These are phyloP conservation scores for Mylabris phalerata DNA, from an alignment of 1,140 invertebrate genomes.

Conservation along the genomic window DNA sequence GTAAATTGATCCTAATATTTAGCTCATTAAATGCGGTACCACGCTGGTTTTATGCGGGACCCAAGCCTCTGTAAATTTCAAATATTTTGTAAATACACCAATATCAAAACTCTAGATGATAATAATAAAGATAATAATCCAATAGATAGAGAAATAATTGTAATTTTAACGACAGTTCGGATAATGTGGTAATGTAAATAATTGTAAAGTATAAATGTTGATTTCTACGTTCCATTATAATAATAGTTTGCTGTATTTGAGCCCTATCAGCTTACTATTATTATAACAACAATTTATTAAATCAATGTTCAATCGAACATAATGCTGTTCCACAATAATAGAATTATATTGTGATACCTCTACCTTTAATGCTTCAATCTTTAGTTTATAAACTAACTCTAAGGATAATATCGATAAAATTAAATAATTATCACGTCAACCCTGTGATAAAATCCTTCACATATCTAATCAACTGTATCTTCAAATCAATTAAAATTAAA, in stretches of 20 bases:
- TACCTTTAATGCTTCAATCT: slow-evolving; percentile 8
- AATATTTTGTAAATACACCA: slow-evolving; percentile 14
- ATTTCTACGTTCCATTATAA: background rate
- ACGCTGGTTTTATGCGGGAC: slow-evolving; percentile 17
- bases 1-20: slow-evolving; percentile 4
- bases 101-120: background rate
- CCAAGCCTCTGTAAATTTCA: slow-evolving; percentile 16
- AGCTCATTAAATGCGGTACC: slow-evolving; percentile 5
- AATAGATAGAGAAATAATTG: background rate
- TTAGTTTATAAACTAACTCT: background rate
- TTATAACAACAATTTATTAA: no score
- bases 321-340: slow-evolving; percentile 15
- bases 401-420: background rate
- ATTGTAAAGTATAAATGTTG: slow-evolving; percentile 5
- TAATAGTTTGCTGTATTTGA: slow-evolving; percentile 16
- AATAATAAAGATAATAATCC: background rate
- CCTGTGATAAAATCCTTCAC: slow-evolving; percentile 16
- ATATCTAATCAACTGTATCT: slow-evolving; percentile 1
- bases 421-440: slow-evolving; percentile 9
- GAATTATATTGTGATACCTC: slow-evolving; percentile 11
- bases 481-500: slow-evolving; percentile 5
- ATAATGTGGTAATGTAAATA: slow-evolving; percentile 13
- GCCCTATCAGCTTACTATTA: slow-evolving; percentile 16
- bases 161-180: slow-evolving; percentile 7
- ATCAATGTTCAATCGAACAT: no score